Conservation (phyloP, 2,113 vertebrate genomes). For the Myodes glareolus region DNA sequence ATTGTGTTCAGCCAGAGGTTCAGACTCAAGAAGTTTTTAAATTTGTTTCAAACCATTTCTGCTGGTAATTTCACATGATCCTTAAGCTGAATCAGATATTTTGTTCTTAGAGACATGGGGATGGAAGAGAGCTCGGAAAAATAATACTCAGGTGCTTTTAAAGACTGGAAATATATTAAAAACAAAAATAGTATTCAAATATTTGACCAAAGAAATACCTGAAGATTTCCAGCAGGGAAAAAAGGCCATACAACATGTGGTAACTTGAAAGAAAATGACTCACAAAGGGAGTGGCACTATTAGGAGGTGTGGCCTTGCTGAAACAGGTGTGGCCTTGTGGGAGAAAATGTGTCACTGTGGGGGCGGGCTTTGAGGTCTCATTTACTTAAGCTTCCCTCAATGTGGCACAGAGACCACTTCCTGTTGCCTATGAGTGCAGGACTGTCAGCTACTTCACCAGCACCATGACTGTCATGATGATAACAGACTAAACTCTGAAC, state of each 20-base stretch:
- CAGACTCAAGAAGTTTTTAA: conserved; percentile 47
- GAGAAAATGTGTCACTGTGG: neutral
- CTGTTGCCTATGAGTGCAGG: too few relatives aligned
- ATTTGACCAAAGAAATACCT: neutral
- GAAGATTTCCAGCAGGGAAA: neutral
- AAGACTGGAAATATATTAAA: neutral
- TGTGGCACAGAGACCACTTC: neutral
- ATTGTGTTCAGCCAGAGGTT: conserved; percentile 28
- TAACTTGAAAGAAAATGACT: neutral
- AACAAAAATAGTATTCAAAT: neutral
- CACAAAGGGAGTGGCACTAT: neutral
- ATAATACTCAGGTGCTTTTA: conserved; percentile 9
- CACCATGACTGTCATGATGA: neutral
- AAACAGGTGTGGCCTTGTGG: too few relatives aligned
- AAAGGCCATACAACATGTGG: neutral
- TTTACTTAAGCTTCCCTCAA: neutral
- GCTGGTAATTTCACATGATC: conserved; percentile 28
- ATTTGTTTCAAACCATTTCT: conserved; percentile 62
- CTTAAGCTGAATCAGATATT: neutral
- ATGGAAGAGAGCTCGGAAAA: conserved; percentile 18
- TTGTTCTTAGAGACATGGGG: conserved; percentile 20
- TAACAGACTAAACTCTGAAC: neutral
- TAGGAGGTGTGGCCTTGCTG: neutral
- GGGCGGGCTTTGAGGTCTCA: neutral
- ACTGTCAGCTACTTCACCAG: neutral